Base-by-base conservation (phyloP, 1,140 invertebrate genomes). In the Ceratina calcarata region DNA sequence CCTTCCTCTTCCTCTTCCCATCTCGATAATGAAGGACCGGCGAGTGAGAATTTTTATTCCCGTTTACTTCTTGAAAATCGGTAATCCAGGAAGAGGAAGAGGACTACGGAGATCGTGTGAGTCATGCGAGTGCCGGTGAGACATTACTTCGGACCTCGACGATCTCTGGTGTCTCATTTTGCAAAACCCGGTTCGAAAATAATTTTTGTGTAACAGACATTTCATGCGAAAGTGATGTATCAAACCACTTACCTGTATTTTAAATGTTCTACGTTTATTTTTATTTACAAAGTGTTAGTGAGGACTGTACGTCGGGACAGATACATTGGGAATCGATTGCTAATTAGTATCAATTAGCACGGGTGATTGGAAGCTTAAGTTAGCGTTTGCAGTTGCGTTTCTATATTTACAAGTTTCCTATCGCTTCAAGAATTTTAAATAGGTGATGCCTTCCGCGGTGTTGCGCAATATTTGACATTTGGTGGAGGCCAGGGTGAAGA, bases 291-390 rank as follows among this genome's bases (percentile, higher is more conserved):
- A 45, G 37, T 45, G 37, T 45, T 45, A 45, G 37, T 45, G 6
- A 6, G 37, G 37, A 45, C 10, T 10, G 37, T 45, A 45, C 37
- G 7, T 10, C 10, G 37, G 37, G 37, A 45, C 0, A 45, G 37
- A 45, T 10, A 45, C 37, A 45, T 45, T 6, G 37, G 37, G 37
- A 45, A 10, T 45, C 37, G 10, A 45, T 45, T 45, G 37, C 22
- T 64, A 73, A 73, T 49, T 22, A 45, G 16, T 49, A n/a, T 13
- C 22, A 12, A 77, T 69, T 77, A 77, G 66, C 60, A n/a, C 8
- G 10, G 37, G 37, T 60, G 20, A 18, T 13, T 58, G 73, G n/a
- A 3, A 58, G n/a, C 37, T 45, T 45, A 10, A 22, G 3, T 32
- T 55, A 2, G 3, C 10, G 7, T 10, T 58, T 10, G 32, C 24